Percentiles rank a stretch among this genome's conserved stretches.
Conservation (phyloP, 2,888 invertebrate species). For the Lingula anatina region DNA sequence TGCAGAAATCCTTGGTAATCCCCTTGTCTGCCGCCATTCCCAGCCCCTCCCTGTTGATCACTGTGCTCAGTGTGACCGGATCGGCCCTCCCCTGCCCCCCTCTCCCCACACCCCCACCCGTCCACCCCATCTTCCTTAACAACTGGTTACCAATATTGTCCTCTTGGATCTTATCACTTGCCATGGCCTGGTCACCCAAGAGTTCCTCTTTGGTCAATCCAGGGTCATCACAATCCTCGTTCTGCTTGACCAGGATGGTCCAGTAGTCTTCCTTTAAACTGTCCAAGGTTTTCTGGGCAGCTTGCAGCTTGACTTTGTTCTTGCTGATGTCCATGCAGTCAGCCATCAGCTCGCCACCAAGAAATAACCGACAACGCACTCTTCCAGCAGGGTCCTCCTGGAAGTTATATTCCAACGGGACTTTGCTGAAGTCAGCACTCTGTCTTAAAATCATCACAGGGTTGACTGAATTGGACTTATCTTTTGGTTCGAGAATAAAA, state of each 20-base stretch:
- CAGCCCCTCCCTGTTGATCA: slow-evolving; percentile 42
- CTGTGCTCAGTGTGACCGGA: slow-evolving; percentile 54
- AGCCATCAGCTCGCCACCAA: slow-evolving; percentile 24
- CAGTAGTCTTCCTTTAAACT: slow-evolving; percentile 31
- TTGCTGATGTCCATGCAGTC: slow-evolving; percentile 19
- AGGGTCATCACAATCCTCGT: slow-evolving; percentile 22
- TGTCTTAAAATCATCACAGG: slow-evolving; percentile 19
- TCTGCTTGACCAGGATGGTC: slow-evolving; percentile 36
- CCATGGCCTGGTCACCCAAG: slow-evolving; percentile 20
- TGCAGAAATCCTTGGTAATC: slow-evolving; percentile 25
- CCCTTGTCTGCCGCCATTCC: slow-evolving; percentile 29
- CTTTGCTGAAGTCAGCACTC: slow-evolving; percentile 36
- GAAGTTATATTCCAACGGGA: slow-evolving; percentile 26
- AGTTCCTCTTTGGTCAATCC: slow-evolving; percentile 28
- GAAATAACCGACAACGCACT: slow-evolving; percentile 19
- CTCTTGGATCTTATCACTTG: slow-evolving; percentile 25
- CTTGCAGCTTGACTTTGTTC: slow-evolving; percentile 22
- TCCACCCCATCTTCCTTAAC: slow-evolving; percentile 70
- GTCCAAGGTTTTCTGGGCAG: slow-evolving; percentile 24
- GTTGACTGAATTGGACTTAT: slow-evolving; percentile 6
- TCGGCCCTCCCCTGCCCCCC: slow-evolving; percentile 62
- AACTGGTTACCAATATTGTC: slow-evolving; percentile 59
- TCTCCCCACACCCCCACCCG: slow-evolving; percentile 66
- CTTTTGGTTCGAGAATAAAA: slow-evolving; percentile 23
- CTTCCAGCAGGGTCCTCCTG: slow-evolving; percentile 13